A percentile compares a stretch with the other conserved stretches of the same genome.
Evolutionary conservation across 2,113 vertebrate species (phyloP).

Genomic region (Oncorhynchus kisutch): DNA sequence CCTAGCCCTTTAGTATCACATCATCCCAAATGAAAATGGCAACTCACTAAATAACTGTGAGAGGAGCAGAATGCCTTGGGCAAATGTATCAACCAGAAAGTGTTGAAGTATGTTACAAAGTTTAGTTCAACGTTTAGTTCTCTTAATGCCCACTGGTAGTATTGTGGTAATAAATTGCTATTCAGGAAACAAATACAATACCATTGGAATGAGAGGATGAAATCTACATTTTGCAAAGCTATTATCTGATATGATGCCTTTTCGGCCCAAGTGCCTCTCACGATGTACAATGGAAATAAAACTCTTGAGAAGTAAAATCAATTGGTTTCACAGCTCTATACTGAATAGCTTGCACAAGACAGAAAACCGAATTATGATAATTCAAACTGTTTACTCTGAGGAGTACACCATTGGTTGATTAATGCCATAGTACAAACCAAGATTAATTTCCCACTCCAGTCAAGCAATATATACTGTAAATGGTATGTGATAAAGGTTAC

Average conservation of each 20-base stretch:
- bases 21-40: constrained; percentile 30
- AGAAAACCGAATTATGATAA: neutral
- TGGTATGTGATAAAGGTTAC: too few relatives aligned
- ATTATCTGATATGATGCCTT: neutral
- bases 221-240: neutral
- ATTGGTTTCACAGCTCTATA: neutral
- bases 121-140: neutral
- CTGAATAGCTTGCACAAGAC: neutral
- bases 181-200: neutral
- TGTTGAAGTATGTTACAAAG: neutral
- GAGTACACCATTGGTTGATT: neutral
- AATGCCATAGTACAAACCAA: too few relatives aligned
- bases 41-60: constrained; percentile 22
- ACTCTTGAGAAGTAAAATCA: neutral
- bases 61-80: constrained; percentile 11
- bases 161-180: neutral
- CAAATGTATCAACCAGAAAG: constrained; percentile 3
- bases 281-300: neutral
- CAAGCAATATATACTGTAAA: too few relatives aligned
- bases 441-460: too few relatives aligned
- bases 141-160: neutral
- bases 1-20: constrained; percentile 54
- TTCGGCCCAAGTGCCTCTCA: neutral
- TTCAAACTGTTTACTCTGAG: neutral
- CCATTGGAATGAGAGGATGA: neutral